phyloP scores from a whole-genome alignment of 2,797 vertebrate genomes.

The Antennarius maculatus region DNA sequence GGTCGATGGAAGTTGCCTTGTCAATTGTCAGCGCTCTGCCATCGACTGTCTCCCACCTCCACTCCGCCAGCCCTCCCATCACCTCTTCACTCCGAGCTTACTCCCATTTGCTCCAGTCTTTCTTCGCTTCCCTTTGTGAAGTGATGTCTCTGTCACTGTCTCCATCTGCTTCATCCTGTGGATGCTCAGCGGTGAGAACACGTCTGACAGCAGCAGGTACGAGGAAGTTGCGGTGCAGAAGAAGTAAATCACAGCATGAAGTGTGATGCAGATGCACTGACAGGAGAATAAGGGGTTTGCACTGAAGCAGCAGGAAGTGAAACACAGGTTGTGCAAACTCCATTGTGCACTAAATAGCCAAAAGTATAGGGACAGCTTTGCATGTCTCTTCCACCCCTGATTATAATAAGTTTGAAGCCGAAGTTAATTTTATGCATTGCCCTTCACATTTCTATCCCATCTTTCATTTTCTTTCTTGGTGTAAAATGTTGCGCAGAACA shows the following conservation, averaged over 20 bases:
- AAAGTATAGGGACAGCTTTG: too few relatives aligned
- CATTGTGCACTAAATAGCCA: background rate
- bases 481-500: too few relatives aligned
- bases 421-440: background rate
- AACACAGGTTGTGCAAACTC: background rate
- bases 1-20: slow-evolving; percentile 52
- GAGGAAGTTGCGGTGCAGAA: too few relatives aligned
- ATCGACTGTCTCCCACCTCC: background rate
- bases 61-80: background rate
- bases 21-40: slow-evolving; percentile 40
- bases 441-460: background rate
- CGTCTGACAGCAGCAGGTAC: too few relatives aligned
- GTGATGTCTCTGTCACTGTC: background rate
- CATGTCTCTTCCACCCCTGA: too few relatives aligned
- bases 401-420: too few relatives aligned
- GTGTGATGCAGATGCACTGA: too few relatives aligned
- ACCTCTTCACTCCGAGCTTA: background rate
- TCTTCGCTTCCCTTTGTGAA: background rate
- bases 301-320: background rate
- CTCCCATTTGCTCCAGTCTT: slow-evolving; percentile 1
- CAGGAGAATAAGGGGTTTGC: background rate
- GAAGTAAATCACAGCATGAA: too few relatives aligned
- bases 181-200: too few relatives aligned
- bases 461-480: background rate
- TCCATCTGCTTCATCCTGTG: too few relatives aligned